phyloP scores from a whole-genome alignment of 2,797 vertebrate species.

The Ceyx erithaca region DNA sequence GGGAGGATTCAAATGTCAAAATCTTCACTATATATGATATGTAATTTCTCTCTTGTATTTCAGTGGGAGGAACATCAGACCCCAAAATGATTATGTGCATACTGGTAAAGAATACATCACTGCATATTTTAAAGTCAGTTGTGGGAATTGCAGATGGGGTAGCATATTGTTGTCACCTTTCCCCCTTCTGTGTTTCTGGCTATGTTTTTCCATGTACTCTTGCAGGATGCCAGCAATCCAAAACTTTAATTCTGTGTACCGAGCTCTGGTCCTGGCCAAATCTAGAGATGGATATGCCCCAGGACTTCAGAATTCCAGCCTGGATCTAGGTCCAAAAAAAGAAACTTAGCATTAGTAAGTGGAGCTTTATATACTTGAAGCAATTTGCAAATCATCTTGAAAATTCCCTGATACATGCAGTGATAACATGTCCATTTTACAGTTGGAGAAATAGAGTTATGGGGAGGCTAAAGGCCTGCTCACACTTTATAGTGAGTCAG shows the following conservation, averaged over 20 bases:
- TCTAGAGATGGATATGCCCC: neutral
- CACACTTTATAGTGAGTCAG: neutral
- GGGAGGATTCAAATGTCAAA: conserved; percentile 61
- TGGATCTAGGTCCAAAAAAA: neutral
- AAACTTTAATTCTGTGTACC: neutral
- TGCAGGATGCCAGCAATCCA: neutral
- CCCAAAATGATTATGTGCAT: conserved; percentile 61
- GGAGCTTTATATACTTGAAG: neutral
- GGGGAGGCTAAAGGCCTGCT: neutral
- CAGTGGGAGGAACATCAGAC: conserved; percentile 51
- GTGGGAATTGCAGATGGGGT: conserved; percentile 2
- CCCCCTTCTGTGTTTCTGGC: neutral
- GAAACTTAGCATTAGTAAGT: neutral
- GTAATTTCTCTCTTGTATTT: conserved; percentile 61
- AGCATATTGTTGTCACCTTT: conserved; percentile 55
- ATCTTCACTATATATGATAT: conserved; percentile 40
- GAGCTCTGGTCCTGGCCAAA: neutral
- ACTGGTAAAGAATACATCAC: conserved; percentile 24
- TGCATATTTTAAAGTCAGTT: conserved; percentile 53
- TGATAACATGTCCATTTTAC: neutral
- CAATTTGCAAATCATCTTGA: neutral
- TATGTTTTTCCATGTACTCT: neutral
- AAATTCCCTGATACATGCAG: neutral
- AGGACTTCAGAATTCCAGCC: neutral
- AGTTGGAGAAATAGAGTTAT: neutral